phyloP scores from a whole-genome alignment of 2,113 vertebrate genomes.

The Parotia lawesii region DNA sequence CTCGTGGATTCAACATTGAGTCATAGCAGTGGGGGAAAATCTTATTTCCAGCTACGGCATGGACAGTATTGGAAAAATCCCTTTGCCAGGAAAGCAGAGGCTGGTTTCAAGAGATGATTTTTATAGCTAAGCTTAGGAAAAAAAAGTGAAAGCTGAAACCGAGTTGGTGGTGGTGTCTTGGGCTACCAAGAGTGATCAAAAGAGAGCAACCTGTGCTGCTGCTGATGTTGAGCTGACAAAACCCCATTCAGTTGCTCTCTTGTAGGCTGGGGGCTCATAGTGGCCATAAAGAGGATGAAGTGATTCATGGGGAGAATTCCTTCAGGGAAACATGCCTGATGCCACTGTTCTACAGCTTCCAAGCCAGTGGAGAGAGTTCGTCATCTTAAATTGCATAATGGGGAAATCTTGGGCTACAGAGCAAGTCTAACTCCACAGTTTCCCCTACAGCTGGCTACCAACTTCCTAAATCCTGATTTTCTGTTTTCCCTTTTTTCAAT shows the following conservation, averaged over 20 bases:
- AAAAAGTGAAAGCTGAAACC: not conserved
- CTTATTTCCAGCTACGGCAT: not conserved
- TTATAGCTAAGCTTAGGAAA: not conserved
- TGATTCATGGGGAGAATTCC: not conserved
- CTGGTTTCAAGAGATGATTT: not conserved
- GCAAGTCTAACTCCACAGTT: not conserved
- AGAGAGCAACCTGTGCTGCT: not conserved
- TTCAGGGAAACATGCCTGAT: not conserved
- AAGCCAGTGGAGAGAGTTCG: not conserved
- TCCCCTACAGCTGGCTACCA: not conserved
- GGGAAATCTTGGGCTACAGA: not conserved
- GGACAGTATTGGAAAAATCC: not conserved
- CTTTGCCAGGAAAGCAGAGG: not conserved
- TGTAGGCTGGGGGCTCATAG: fast-evolving
- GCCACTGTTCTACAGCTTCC: not conserved
- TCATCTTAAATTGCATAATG: too few species aligned
- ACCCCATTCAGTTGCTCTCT: fast-evolving
- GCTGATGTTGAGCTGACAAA: not conserved
- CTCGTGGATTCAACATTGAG: not conserved
- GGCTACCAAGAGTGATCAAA: not conserved
- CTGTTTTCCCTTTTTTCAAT: not conserved
- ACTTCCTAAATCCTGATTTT: not conserved
- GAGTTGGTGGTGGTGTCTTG: not conserved
- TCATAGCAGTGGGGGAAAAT: not conserved
- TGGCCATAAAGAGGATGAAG: not conserved